phyloP scores from a whole-genome alignment of 2,888 invertebrate species.

The Mermis nigrescens region DNA sequence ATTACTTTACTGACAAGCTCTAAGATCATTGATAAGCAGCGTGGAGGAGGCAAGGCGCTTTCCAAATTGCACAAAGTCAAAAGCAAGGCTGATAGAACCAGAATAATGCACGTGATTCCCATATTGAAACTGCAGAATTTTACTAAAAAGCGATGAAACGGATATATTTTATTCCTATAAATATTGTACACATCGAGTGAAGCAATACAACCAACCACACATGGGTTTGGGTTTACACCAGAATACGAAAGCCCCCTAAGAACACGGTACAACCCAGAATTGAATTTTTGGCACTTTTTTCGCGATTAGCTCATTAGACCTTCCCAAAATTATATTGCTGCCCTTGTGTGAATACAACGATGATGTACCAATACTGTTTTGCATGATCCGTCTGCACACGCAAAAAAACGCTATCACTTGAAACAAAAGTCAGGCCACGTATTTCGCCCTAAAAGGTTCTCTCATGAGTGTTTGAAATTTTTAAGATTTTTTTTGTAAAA shows the following conservation, averaged over 20 bases:
- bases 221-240: background rate
- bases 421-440: too few species aligned
- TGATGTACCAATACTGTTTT: too few species aligned
- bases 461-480: too few species aligned
- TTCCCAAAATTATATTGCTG: too few species aligned
- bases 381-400: too few species aligned
- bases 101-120: slow-evolving; percentile 23
- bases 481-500: too few species aligned
- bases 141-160: slow-evolving; percentile 20
- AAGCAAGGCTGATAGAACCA: slow-evolving; percentile 23
- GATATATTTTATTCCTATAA: too few species aligned
- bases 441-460: too few species aligned
- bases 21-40: slow-evolving; percentile 1
- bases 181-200: background rate
- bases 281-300: too few species aligned
- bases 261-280: background rate
- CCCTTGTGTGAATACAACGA: too few species aligned
- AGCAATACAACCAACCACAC: background rate
- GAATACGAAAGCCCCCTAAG: background rate
- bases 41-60: slow-evolving; percentile 10
- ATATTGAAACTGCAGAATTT: slow-evolving; percentile 28
- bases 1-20: background rate
- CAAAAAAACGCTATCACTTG: too few species aligned
- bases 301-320: too few species aligned
- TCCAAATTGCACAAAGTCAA: slow-evolving; percentile 16